phyloP scores from a whole-genome alignment of 1,140 invertebrate genomes.

The Drosophila lini region DNA sequence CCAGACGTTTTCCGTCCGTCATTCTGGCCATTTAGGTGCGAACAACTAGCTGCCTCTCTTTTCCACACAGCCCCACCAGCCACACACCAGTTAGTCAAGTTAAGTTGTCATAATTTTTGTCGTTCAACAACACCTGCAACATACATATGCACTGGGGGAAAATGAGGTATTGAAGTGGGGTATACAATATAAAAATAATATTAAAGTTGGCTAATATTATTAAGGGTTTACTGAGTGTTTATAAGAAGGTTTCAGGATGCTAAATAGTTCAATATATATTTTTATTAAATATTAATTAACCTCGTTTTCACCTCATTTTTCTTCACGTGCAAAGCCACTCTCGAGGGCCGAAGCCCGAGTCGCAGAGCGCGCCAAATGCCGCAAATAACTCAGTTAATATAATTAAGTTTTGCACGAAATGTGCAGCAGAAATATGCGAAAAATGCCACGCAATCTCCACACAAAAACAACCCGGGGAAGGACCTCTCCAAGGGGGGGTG shows the following conservation, averaged over 20 bases:
- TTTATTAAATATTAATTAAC: background rate
- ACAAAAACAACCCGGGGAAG: slow-evolving; percentile 23
- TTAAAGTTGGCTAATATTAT: too few relatives aligned
- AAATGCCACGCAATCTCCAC: slow-evolving; percentile 79
- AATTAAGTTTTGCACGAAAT: slow-evolving; percentile 83
- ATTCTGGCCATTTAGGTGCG: slow-evolving; percentile 70
- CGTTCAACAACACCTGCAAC: slow-evolving; percentile 62
- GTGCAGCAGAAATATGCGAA: slow-evolving; percentile 78
- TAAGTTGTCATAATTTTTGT: slow-evolving; percentile 83
- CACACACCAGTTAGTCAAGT: slow-evolving; percentile 78
- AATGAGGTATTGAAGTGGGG: rapidly evolving
- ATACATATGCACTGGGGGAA: slow-evolving; percentile 8
- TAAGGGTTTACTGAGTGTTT: background rate
- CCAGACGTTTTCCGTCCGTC: slow-evolving; percentile 38
- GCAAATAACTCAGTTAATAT: slow-evolving; percentile 83
- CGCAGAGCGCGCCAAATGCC: slow-evolving; percentile 76
- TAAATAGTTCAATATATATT: background rate
- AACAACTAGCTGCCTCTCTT: slow-evolving; percentile 33
- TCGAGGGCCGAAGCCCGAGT: slow-evolving; percentile 51
- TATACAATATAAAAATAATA: background rate
- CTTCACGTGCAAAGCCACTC: slow-evolving; percentile 26
- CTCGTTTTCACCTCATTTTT: background rate
- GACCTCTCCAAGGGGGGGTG: slow-evolving; percentile 14
- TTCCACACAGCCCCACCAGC: slow-evolving; percentile 15
- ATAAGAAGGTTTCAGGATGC: background rate